These are phyloP conservation scores for Excalfactoria chinensis DNA, from an alignment of 2,113 vertebrate genomes.

Conservation along the genomic window DNA sequence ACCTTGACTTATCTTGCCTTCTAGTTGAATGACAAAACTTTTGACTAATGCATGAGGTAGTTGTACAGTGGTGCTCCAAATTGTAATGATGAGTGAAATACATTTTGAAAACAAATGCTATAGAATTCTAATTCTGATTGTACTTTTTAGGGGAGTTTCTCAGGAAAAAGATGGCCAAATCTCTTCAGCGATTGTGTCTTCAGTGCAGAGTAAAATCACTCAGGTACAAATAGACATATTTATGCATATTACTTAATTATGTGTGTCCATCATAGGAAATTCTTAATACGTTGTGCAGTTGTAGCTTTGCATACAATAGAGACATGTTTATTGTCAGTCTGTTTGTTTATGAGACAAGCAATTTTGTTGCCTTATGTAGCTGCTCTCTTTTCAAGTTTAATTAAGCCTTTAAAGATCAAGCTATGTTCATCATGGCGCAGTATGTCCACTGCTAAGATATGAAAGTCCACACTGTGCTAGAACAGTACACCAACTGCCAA, in stretches of 20 bases:
- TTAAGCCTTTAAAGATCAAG: not conserved
- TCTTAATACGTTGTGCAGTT: not conserved
- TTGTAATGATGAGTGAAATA: not conserved
- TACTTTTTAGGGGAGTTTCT: slow-evolving; percentile 85
- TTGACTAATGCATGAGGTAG: not conserved
- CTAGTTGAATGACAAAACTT: not conserved
- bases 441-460: not conserved
- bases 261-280: not conserved
- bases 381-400: not conserved
- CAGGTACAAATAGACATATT: slow-evolving; percentile 82
- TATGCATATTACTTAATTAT: not conserved
- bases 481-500: not conserved
- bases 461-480: not conserved
- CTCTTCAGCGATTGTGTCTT: slow-evolving; percentile 93
- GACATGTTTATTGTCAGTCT: not conserved
- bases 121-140: not conserved
- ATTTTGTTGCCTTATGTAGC: not conserved
- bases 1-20: not conserved
- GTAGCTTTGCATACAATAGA: not conserved
- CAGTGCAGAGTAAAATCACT: slow-evolving; percentile 99
- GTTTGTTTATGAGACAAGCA: not conserved
- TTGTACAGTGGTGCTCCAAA: not conserved
- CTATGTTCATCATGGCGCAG: not conserved
- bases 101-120: not conserved
- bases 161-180: slow-evolving; percentile 95